Evolutionary conservation across 2,888 invertebrate genomes (phyloP), one percentile per base, ranked within the genome.

Genomic region (Synanthedon tipuliformis): DNA sequence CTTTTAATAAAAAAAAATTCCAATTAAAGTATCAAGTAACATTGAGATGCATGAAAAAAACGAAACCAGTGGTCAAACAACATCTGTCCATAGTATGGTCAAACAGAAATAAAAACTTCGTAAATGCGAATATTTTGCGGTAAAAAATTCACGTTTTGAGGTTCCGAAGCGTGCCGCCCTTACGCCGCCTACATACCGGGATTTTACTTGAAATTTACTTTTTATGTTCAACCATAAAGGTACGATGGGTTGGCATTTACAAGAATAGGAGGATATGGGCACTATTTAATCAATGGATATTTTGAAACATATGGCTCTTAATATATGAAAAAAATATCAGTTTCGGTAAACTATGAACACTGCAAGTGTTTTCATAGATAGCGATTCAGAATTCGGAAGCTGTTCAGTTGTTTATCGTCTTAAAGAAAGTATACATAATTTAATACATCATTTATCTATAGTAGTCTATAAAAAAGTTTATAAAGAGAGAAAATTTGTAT

Each of bases 61-160:
- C 73, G 65, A 64, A 72, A 75, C 66, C 79, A 85, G 81, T 83
- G 86, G 86, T 84, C 84, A 82, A 16, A 78, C 72, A 78, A 73
- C 86, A 86, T 81, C 81, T 86, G 86, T 68, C 60, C 66, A 34
- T 34, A 3, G n/a, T 34, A 34, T 34, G 34, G 34, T 34, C 34
- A 34, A 34, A 34, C 34, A 34, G 10, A 34, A 34, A 34, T 34
- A 34, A 34, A 34, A 34, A 41, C 11, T 18, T n/a, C 11, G 12
- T n/a, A 49, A 50, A 48, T 48, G n/a, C 13, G 27, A 18, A 49
- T 34, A 34, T 34, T 34, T 51, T 50, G 45, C 49, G 54, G 50
- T 58, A 60, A 69, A 74, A 75, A 77, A 75, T 66, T 64, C 55
- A 59, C 67, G 63, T 70, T 56, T 72, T 70, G 73, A 71, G 76